phyloP scores from a whole-genome alignment of 2,113 vertebrate species.

The Aptenodytes patagonicus region DNA sequence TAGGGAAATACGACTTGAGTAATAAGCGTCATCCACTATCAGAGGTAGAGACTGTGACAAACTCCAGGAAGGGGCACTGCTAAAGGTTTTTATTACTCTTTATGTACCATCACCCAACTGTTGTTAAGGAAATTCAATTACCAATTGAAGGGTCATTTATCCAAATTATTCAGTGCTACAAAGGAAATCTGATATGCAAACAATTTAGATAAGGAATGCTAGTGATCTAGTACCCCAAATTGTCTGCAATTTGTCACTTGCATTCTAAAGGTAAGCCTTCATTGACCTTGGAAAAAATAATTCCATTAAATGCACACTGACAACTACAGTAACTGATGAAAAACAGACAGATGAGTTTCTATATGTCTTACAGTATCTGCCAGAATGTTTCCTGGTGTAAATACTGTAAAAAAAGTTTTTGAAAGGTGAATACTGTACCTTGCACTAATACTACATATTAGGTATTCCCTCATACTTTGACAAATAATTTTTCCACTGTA shows the following conservation, averaged over 20 bases:
- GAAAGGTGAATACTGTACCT: background rate
- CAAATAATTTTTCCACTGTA: background rate
- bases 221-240: background rate
- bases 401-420: background rate
- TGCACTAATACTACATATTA: background rate
- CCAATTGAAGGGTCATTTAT: conserved; percentile 64
- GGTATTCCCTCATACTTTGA: background rate
- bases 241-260: conserved; percentile 1
- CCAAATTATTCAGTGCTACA: conserved; percentile 64
- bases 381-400: background rate
- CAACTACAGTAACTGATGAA: background rate
- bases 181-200: conserved; percentile 60
- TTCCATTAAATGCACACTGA: background rate
- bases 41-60: conserved; percentile 52
- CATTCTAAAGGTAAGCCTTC: background rate
- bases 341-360: background rate
- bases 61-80: conserved; percentile 64
- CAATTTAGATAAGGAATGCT: conserved; percentile 70
- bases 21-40: conserved; percentile 71
- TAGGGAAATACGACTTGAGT: conserved; percentile 49
- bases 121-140: conserved; percentile 76
- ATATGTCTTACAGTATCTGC: background rate
- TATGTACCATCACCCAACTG: conserved; percentile 63
- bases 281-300: background rate
- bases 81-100: conserved; percentile 69